Percentiles rank a stretch among this genome's conserved stretches.
phyloP scores from a whole-genome alignment of 1,140 invertebrate species.

The Heliconius hewitsoni region DNA sequence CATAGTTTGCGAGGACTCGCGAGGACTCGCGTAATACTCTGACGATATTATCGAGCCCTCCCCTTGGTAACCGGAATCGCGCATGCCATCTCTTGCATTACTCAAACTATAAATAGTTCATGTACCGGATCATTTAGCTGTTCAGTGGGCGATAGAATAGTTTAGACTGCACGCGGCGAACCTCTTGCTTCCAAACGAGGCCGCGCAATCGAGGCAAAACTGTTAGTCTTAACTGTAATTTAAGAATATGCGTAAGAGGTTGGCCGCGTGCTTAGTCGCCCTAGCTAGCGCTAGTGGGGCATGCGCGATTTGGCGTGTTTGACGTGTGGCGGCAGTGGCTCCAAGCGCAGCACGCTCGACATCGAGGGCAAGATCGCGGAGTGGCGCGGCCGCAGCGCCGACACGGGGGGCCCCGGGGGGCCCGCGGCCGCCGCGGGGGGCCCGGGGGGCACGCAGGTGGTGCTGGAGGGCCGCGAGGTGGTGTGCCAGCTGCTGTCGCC shows the following conservation, averaged over 20 bases:
- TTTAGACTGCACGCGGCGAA: neutral
- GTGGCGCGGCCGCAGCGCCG: constrained; percentile 59
- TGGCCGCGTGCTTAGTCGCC: neutral
- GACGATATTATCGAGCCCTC: constrained; percentile 13
- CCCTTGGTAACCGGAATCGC: constrained; percentile 19
- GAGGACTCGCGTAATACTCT: constrained; percentile 19
- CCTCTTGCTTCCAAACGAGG: neutral
- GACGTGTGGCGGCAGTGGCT: constrained; percentile 54
- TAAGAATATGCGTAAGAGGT: neutral
- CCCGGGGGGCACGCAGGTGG: constrained; percentile 48
- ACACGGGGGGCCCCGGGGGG: constrained; percentile 26
- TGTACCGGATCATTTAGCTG: constrained; percentile 9
- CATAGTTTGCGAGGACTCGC: neutral
- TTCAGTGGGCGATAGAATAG: constrained; percentile 14
- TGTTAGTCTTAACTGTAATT: neutral
- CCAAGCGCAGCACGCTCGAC: constrained; percentile 75
- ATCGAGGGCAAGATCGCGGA: constrained; percentile 76
- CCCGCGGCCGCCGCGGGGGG: constrained; percentile 17
- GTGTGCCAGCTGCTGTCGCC: constrained; percentile 58
- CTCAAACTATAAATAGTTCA: neutral
- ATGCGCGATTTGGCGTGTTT: constrained; percentile 29
- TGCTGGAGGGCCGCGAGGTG: constrained; percentile 60
- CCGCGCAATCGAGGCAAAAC: no score
- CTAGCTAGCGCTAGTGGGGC: constrained; percentile 18
- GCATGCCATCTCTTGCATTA: constrained; percentile 24